Base-by-base conservation (phyloP, 2,888 invertebrate species). In the Pyrrhosoma nymphula region DNA sequence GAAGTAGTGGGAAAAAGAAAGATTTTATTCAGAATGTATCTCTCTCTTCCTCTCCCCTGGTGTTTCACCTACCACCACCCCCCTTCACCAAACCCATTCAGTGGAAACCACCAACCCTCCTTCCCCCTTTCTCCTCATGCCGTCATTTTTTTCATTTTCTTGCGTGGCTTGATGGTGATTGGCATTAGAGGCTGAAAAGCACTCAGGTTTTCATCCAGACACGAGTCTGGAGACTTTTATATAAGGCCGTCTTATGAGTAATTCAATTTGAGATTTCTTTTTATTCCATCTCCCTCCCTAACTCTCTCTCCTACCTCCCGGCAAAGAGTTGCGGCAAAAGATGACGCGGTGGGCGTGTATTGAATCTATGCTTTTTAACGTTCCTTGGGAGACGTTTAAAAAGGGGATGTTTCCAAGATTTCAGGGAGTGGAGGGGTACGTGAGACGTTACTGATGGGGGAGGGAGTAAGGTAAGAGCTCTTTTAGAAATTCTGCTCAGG, bases 121-220 rank as follows among this genome's bases (percentile, higher is more conserved):
- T n/a, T 23, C n/a, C 2, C 26, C 8, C 69, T n/a, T n/a, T 6
- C n/a, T 4, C 14, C 69, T 69, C 60, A 20, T 20, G 2, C 23
- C 69, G 69, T 69, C 69, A 69, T 26, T 69, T 82, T 82, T 82
- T 82, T 82, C 82, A 82, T 82, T 35, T 82, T 26, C 82, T 82
- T 35, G 82, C 82, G 82, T 82, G 30, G 82, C 82, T 82, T 82
- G 82, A 82, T 82, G 82, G 82, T 82, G 82, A 82, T 82, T 82
- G 82, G 82, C 82, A 82, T 82, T 82, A 82, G 82, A 82, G 35
- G 82, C 82, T 82, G 82, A 82, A 82, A 82, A 82, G 82, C 82
- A 82, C 82, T 82, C 82, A 82, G 82, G 18, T 82, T 82, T 35
- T 82, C 82, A 82, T 82, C 82, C 82, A 82, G 82, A 35, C 82